Evolutionary conservation across 2,113 vertebrate species (phyloP).

Genomic region (Camarhynchus parvulus): DNA sequence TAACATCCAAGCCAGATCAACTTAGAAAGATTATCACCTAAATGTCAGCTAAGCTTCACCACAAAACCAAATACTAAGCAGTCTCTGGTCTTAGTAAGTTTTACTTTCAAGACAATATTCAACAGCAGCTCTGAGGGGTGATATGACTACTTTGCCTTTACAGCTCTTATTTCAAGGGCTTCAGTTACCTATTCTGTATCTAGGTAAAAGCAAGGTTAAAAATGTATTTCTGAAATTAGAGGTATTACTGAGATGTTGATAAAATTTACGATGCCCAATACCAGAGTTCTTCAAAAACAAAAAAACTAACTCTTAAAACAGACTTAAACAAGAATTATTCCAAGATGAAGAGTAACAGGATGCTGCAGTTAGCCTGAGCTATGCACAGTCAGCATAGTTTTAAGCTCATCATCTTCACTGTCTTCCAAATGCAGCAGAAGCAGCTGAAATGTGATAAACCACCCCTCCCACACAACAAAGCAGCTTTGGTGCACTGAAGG

Average conservation of each 20-base stretch:
- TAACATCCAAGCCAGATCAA: not conserved
- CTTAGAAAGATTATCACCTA: not conserved
- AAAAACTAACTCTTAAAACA: not conserved
- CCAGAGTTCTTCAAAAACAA: not conserved
- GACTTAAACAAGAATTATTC: not conserved
- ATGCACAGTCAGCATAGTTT: not conserved
- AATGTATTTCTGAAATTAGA: not conserved
- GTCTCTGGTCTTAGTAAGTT: not conserved
- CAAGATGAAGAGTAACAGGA: not conserved
- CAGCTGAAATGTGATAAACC: not conserved
- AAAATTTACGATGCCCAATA: conserved; percentile 19
- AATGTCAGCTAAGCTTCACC: not conserved
- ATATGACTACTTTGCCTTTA: not conserved
- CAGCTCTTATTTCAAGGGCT: not conserved
- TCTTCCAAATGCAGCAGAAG: not conserved
- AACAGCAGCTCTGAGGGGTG: not conserved
- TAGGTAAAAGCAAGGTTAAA: not conserved
- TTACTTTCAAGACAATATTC: not conserved
- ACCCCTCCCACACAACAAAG: not conserved
- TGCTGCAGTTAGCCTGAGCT: not conserved
- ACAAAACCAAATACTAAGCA: not conserved
- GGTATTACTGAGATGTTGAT: conserved; percentile 32
- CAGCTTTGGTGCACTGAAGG: not conserved
- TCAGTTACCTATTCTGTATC: not conserved
- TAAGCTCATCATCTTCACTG: not conserved